Conservation (phyloP, 2,113 vertebrate species). For the Hyla sarda region DNA sequence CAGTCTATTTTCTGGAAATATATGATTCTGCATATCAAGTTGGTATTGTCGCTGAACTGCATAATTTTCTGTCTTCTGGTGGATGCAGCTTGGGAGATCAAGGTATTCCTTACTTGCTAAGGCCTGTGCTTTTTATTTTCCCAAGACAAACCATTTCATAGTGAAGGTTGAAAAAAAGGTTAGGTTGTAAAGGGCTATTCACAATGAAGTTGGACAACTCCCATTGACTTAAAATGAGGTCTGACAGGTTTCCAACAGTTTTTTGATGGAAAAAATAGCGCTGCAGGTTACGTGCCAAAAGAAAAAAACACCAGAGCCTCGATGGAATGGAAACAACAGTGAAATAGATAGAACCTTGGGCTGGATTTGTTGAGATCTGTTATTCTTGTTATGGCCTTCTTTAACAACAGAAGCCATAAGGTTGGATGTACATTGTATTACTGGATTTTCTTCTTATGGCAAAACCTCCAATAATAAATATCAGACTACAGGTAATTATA, state of each 20-base stretch:
- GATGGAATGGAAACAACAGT: not conserved
- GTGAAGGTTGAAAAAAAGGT: not conserved
- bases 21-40: conserved; percentile 23
- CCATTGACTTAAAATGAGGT: not conserved
- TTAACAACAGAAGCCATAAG: not conserved
- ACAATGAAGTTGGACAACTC: not conserved
- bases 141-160: not conserved
- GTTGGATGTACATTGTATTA: not conserved
- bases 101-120: not conserved
- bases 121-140: not conserved
- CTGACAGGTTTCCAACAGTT: not conserved
- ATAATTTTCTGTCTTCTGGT: not conserved
- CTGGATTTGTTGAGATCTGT: not conserved
- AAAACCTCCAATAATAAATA: not conserved
- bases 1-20: conserved; percentile 16
- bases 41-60: conserved; percentile 3
- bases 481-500: not conserved
- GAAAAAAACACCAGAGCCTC: not conserved
- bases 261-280: not conserved
- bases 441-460: not conserved
- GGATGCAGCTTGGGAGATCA: not conserved
- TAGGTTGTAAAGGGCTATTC: not conserved
- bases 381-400: too few species aligned
- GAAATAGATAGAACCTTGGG: not conserved
- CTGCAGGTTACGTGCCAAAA: not conserved